Conservation (phyloP, 2,113 vertebrate genomes). For the Notarius lentiginosus region DNA sequence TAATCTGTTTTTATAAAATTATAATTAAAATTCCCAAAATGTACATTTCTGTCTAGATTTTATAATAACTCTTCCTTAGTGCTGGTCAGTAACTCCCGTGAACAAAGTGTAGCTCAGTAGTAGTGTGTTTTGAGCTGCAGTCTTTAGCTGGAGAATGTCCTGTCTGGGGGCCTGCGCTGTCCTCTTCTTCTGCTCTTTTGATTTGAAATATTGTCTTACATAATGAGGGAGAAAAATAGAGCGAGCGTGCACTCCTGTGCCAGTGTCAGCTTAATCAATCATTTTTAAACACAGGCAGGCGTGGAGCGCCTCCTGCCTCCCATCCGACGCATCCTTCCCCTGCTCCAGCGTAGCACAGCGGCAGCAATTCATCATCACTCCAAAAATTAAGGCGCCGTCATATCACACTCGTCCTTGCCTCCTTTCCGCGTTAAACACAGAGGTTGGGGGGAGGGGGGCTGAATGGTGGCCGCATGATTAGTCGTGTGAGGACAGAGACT, state of each 20-base stretch:
- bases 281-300: slow-evolving; percentile 80
- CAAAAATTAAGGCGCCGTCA: slow-evolving; percentile 66
- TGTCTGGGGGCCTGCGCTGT: slow-evolving; percentile 69
- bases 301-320: slow-evolving; percentile 66
- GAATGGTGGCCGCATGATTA: slow-evolving; percentile 35
- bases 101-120: slow-evolving; percentile 2
- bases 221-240: slow-evolving; percentile 75
- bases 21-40: neutral
- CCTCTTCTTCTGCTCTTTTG: slow-evolving; percentile 74
- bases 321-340: slow-evolving; percentile 69
- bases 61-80: neutral
- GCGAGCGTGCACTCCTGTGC: slow-evolving; percentile 72
- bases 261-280: slow-evolving; percentile 82
- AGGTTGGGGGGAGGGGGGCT: slow-evolving; percentile 15
- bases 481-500: slow-evolving; percentile 41
- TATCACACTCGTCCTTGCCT: slow-evolving; percentile 74
- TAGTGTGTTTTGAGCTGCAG: slow-evolving; percentile 48
- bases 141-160: slow-evolving; percentile 72
- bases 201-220: slow-evolving; percentile 80
- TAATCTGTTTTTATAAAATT: neutral
- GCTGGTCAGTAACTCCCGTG: slow-evolving; percentile 4
- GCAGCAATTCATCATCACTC: slow-evolving; percentile 78
- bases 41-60: neutral
- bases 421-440: slow-evolving; percentile 60
- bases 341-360: slow-evolving; percentile 71